Evolutionary conservation across 1,140 invertebrate genomes (phyloP), one percentile per base, ranked within the genome.

Genomic region (Scaptomyza montana): DNA sequence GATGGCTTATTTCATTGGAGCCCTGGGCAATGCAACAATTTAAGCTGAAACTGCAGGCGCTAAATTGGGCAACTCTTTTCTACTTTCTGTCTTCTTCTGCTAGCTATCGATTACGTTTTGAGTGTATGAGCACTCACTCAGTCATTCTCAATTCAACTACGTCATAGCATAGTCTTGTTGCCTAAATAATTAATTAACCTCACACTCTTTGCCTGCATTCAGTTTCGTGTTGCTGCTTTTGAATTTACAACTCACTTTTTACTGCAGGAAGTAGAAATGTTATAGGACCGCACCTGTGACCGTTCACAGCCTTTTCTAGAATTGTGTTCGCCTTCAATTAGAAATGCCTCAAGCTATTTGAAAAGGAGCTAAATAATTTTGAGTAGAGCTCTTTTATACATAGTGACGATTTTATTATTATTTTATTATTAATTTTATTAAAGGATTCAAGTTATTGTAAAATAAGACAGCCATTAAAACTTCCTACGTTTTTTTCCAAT

Each of bases 161-260:
- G 62, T 57, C 62, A 49, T 45, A 41, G 54, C 63, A 49, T 54
- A 41, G 59, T 67, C 49, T 30, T 78, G 59, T 68, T 30, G 13
- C 8, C 19, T 76, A 25, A 68, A 78, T 77, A 65, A 65, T 78
- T 78, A 64, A 77, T 73, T 43, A 47, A 16, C 41, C 8, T 55
- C 30, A 30, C 30, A 75, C 43, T 56, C 50, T 57, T 16, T 55
- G 51, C 28, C 43, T 39, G 49, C 54, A 72, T 53, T 71, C 13
- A 16, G 45, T 36, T 50, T 36, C 5, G 47, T 45, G 39, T 47
- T 41, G n/a, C 41, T 63, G 28, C 30, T 66, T 43, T 45, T 2
- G 64, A 74, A 59, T 57, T 53, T 63, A 53, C 45, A 64, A 54
- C 63, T 51, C 39, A 16, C 61, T 53, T 65, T 51, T 25, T 8